Percentiles rank a stretch among this genome's conserved stretches.
phyloP scores from a whole-genome alignment of 2,888 invertebrate species.

The Bruchidius siliquastri region DNA sequence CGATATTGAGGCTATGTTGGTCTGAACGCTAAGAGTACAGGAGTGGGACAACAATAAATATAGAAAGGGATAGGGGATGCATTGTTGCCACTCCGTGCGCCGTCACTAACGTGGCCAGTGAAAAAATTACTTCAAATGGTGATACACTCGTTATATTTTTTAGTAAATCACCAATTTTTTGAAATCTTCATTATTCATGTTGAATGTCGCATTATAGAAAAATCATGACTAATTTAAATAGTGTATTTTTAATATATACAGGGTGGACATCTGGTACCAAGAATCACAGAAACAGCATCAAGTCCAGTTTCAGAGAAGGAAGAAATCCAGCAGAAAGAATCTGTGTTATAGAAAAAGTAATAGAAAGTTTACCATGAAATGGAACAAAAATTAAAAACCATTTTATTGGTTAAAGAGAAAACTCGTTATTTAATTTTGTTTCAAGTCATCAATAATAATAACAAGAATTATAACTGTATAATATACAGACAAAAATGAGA shows the following conservation, averaged over 20 bases:
- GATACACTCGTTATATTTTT: too few relatives aligned
- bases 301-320: slow-evolving; percentile 50
- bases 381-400: neutral
- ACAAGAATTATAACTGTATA: neutral
- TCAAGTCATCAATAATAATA: neutral
- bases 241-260: neutral
- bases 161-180: too few relatives aligned
- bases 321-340: slow-evolving; percentile 68
- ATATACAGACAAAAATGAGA: neutral
- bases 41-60: too few relatives aligned
- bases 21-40: too few relatives aligned
- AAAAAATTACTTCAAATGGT: too few relatives aligned
- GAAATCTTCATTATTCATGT: too few relatives aligned
- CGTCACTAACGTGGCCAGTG: too few relatives aligned
- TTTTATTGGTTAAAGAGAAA: neutral
- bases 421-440: neutral
- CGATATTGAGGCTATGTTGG: too few relatives aligned
- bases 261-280: slow-evolving; percentile 52
- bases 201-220: too few relatives aligned
- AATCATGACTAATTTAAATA: too few relatives aligned
- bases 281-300: slow-evolving; percentile 74
- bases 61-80: too few relatives aligned
- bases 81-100: too few relatives aligned
- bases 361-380: neutral
- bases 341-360: slow-evolving; percentile 54